Evolutionary conservation across 2,797 vertebrate species (phyloP).

Genomic region (Coilia nasus): DNA sequence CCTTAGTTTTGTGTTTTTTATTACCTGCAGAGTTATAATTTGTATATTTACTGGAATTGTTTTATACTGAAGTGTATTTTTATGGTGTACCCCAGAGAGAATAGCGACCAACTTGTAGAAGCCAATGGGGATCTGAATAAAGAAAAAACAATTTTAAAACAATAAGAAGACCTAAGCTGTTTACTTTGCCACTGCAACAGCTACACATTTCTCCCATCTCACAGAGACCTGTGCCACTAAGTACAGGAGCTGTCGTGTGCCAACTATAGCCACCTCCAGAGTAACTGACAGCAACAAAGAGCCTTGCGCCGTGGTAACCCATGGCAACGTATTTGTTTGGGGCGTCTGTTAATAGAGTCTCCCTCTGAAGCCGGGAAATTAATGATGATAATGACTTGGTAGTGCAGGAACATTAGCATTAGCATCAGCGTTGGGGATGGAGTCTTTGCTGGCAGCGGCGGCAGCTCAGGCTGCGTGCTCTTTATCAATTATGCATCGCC

Average conservation of each 20-base stretch:
- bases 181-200: neutral
- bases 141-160: neutral
- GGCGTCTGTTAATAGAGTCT: constrained; percentile 37
- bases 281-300: neutral
- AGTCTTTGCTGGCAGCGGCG: constrained; percentile 25
- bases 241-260: neutral
- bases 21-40: too few relatives aligned
- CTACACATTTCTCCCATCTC: neutral
- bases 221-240: neutral
- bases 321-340: constrained; percentile 61
- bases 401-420: constrained; percentile 55
- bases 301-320: constrained; percentile 40
- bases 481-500: constrained; percentile 57
- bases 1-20: too few relatives aligned
- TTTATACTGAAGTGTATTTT: too few relatives aligned
- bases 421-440: constrained; percentile 49
- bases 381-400: constrained; percentile 33
- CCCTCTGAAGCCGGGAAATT: constrained; percentile 9
- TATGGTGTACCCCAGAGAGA: too few relatives aligned
- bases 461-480: constrained; percentile 33
- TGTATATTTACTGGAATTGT: too few relatives aligned
- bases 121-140: too few relatives aligned
- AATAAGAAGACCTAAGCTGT: neutral
- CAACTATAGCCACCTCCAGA: neutral
- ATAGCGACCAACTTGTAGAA: too few relatives aligned